Percentiles rank a stretch among this genome's conserved stretches.
Evolutionary conservation across 2,113 vertebrate genomes (phyloP).

Genomic region (Tapirus terrestris): DNA sequence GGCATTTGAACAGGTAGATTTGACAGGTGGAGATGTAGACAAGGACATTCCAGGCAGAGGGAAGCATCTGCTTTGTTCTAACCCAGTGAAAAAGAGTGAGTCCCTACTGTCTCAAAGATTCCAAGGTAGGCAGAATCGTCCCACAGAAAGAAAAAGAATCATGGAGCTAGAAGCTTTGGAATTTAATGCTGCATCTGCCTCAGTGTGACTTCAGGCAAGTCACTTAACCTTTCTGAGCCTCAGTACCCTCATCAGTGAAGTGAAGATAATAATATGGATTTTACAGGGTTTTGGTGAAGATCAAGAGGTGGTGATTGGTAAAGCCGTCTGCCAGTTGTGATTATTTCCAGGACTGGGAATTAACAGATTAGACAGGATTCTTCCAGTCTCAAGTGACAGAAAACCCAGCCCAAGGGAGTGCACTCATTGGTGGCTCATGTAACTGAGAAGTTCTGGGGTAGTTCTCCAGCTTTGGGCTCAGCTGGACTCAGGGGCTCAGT

Average conservation of each 20-base stretch:
- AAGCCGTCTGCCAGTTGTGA: background rate
- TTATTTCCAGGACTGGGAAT: background rate
- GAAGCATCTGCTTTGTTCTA: background rate
- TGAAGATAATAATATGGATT: background rate
- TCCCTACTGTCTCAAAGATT: background rate
- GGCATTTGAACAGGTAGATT: background rate
- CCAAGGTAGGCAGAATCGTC: background rate
- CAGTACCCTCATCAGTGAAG: background rate
- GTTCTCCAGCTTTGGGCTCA: background rate
- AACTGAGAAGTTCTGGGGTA: constrained; percentile 11
- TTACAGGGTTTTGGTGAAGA: background rate
- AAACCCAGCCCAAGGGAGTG: background rate
- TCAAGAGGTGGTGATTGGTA: background rate
- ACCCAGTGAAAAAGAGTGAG: background rate
- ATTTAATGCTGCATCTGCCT: background rate
- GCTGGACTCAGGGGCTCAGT: background rate
- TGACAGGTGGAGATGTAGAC: background rate
- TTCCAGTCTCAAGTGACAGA: background rate
- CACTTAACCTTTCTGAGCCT: constrained; percentile 33
- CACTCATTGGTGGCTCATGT: background rate
- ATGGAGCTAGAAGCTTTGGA: background rate
- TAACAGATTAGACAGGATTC: background rate
- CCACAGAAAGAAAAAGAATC: background rate
- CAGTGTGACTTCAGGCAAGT: constrained; percentile 17
- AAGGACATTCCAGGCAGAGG: background rate